Evolutionary conservation across 2,113 vertebrate genomes (phyloP).

Genomic region (Nothoprocta perdicaria): DNA sequence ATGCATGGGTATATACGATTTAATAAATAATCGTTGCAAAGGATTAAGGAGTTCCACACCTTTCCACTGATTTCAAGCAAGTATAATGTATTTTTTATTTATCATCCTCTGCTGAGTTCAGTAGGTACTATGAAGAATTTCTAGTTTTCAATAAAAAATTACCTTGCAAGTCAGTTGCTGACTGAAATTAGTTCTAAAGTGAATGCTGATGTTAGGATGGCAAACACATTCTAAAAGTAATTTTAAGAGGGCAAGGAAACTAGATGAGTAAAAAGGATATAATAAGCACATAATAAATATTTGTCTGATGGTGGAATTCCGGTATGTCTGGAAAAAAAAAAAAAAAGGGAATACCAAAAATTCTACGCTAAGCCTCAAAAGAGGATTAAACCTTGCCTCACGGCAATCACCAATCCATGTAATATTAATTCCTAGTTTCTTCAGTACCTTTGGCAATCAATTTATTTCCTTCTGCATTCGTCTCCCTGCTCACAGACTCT

Average conservation of each 20-base stretch:
- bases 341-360: background rate
- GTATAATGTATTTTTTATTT: background rate
- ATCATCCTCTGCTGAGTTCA: background rate
- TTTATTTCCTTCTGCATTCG: background rate
- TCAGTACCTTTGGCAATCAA: background rate
- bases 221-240: slow-evolving; percentile 15
- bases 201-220: background rate
- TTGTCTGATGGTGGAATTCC: background rate
- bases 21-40: background rate
- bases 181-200: background rate
- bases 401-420: background rate
- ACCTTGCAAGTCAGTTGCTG: background rate
- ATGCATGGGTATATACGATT: background rate
- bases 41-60: background rate
- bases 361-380: background rate
- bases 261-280: background rate
- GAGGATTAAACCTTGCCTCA: slow-evolving; percentile 8
- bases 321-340: background rate
- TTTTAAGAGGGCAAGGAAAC: background rate
- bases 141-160: background rate
- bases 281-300: slow-evolving; percentile 16
- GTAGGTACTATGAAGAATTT: background rate
- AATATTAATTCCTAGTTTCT: background rate
- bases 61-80: background rate
- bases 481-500: background rate